Percentiles rank a stretch among this genome's conserved stretches.
Evolutionary conservation across 2,888 invertebrate species (phyloP).

Genomic region (Proisotoma minuta): DNA sequence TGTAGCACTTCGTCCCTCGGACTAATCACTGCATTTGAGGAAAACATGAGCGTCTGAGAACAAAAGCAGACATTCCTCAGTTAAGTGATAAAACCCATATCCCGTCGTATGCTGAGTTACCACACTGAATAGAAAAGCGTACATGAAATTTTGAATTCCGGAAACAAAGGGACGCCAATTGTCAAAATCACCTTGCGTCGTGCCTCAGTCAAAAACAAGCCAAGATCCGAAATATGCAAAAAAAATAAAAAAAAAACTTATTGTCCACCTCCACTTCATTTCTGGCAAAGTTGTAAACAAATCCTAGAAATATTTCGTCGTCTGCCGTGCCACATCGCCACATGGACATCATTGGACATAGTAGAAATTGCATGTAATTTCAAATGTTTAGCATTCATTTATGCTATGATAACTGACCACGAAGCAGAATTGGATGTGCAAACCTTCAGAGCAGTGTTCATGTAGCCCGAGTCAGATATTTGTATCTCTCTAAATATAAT

Average conservation of each 20-base stretch:
- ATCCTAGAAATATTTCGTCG: conserved; percentile 55
- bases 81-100: conserved; percentile 71
- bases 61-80: conserved; percentile 89
- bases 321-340: conserved; percentile 36
- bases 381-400: too few relatives aligned
- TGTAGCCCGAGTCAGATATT: too few relatives aligned
- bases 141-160: conserved; percentile 54
- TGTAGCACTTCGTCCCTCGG: conserved; percentile 78
- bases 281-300: conserved; percentile 85
- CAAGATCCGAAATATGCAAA: conserved; percentile 79
- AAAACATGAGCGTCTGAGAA: conserved; percentile 88
- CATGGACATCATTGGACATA: too few relatives aligned
- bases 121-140: conserved; percentile 55
- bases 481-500: too few relatives aligned
- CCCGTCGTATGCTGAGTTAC: conserved; percentile 52
- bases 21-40: conserved; percentile 76
- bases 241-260: conserved; percentile 77
- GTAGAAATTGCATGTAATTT: conserved; percentile 28
- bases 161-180: conserved; percentile 53
- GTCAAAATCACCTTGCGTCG: conserved; percentile 51
- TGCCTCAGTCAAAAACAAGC: conserved; percentile 79
- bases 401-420: too few relatives aligned
- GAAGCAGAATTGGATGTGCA: too few relatives aligned
- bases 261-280: conserved; percentile 88
- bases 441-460: too few relatives aligned